phyloP scores from a whole-genome alignment of 2,113 vertebrate species.

The Addax nasomaculatus region DNA sequence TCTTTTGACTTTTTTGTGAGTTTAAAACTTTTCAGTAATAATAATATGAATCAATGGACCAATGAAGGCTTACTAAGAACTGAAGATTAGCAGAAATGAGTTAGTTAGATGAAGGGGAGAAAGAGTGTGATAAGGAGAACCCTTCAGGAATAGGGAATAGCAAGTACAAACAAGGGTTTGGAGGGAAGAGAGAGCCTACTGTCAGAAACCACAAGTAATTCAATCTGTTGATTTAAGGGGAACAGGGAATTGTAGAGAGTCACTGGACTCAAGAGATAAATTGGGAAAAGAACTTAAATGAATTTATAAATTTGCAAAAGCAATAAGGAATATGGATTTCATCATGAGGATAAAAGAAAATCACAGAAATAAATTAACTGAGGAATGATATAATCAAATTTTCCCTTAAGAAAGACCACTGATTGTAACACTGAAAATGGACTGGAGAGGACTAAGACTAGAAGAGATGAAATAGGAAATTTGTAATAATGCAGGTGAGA shows the following conservation, averaged over 20 bases:
- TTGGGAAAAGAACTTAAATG: slow-evolving; percentile 5
- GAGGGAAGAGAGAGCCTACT: background rate
- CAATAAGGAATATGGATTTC: slow-evolving; percentile 8
- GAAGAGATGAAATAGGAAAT: background rate
- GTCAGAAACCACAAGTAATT: slow-evolving; percentile 16
- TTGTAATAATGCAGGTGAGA: background rate
- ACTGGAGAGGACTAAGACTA: background rate
- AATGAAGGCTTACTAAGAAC: background rate
- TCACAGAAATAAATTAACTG: slow-evolving; percentile 40
- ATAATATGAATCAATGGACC: background rate
- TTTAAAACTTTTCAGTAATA: slow-evolving; percentile 14
- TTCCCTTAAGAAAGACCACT: background rate
- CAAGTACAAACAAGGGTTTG: background rate
- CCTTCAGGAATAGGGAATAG: background rate
- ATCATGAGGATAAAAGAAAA: slow-evolving; percentile 8
- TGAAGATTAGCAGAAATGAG: background rate
- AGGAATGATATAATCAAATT: slow-evolving; percentile 10
- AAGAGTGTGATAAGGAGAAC: background rate
- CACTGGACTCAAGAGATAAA: background rate
- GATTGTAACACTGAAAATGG: background rate
- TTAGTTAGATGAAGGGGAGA: background rate
- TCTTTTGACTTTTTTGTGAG: background rate
- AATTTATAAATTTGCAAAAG: slow-evolving; percentile 34
- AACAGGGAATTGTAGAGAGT: background rate
- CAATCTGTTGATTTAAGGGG: background rate